phyloP scores from a whole-genome alignment of 2,113 vertebrate species.

The Myocastor coypus region DNA sequence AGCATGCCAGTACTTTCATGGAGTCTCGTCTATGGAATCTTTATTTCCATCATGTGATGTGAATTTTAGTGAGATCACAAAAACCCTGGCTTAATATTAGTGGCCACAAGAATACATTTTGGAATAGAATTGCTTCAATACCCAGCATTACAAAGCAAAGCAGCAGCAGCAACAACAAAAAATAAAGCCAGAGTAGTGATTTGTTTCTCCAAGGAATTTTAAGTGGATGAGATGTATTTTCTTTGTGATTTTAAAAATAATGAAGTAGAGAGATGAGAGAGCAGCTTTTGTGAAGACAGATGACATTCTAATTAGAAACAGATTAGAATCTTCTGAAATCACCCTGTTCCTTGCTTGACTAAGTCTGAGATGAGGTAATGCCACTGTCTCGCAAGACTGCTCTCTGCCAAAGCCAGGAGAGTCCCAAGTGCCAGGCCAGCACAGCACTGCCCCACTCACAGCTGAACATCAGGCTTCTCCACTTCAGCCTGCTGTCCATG shows the following conservation, averaged over 20 bases:
- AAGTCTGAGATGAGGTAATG: neutral
- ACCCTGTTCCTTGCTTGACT: neutral
- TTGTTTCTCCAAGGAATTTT: neutral
- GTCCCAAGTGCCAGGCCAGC: neutral
- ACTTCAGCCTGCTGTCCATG: no score
- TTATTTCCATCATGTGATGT: neutral
- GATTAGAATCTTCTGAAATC: neutral
- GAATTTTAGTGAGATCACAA: neutral
- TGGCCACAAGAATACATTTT: neutral
- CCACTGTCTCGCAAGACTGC: rapidly evolving
- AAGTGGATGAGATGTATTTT: neutral
- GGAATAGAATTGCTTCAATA: neutral
- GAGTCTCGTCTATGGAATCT: neutral
- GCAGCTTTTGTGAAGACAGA: neutral
- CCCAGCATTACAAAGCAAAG: neutral
- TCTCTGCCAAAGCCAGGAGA: rapidly evolving
- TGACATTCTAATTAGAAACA: neutral
- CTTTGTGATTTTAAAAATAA: neutral
- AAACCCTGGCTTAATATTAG: neutral
- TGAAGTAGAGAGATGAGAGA: neutral
- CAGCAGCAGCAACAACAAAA: neutral
- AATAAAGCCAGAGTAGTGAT: neutral
- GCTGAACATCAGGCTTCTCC: neutral
- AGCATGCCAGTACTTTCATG: rapidly evolving
- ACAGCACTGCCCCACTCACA: rapidly evolving